phyloP scores from a whole-genome alignment of 2,888 invertebrate genomes.

The Rhogogaster chlorosoma region DNA sequence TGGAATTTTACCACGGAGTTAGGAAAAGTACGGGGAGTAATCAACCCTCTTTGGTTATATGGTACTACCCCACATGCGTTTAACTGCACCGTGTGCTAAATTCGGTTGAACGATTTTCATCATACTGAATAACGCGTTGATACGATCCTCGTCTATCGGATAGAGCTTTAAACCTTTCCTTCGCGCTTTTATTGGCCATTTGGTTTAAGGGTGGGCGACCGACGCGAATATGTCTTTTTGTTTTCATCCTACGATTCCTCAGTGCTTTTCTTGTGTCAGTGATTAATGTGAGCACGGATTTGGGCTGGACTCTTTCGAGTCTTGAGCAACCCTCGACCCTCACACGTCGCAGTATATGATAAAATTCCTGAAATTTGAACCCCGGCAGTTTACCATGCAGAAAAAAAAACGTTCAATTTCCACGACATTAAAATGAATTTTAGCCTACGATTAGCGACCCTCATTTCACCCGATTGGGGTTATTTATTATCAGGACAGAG shows the following conservation, averaged over 20 bases:
- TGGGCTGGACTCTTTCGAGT: background rate
- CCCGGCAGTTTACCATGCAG: background rate
- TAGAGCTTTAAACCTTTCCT: background rate
- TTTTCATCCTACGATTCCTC: background rate
- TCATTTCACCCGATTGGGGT: background rate
- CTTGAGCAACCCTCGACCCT: background rate
- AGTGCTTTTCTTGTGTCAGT: background rate
- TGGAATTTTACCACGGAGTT: background rate
- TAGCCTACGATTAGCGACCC: background rate
- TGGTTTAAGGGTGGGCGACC: constrained; percentile 2
- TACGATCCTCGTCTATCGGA: background rate
- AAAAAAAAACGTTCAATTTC: background rate
- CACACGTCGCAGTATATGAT: background rate
- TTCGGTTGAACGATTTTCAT: background rate
- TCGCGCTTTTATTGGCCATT: constrained; percentile 1
- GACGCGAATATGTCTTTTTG: background rate
- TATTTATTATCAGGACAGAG: background rate
- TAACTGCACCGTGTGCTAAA: background rate
- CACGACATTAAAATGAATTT: background rate
- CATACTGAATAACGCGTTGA: constrained; percentile 8
- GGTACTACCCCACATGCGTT: background rate
- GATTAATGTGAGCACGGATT: background rate
- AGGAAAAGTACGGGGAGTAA: background rate
- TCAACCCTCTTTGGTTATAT: background rate
- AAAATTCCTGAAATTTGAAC: background rate